Conservation (phyloP, 2,113 vertebrate species). For the Calonectris borealis region DNA sequence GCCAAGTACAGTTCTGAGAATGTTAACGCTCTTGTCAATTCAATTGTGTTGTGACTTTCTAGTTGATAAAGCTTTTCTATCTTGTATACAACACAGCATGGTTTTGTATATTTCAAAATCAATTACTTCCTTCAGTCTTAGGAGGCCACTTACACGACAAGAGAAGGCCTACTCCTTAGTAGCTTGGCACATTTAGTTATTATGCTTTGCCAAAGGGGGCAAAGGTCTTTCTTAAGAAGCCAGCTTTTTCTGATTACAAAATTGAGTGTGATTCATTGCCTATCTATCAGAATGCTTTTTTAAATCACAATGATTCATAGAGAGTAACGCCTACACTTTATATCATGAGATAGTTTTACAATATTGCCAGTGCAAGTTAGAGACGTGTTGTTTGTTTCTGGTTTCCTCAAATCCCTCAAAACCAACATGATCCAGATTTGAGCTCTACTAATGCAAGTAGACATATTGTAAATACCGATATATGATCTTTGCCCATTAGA, state of each 20-base stretch:
- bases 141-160: slow-evolving; percentile 48
- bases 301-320: slow-evolving; percentile 58
- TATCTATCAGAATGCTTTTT: slow-evolving; percentile 56
- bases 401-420: not conserved
- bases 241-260: slow-evolving; percentile 79
- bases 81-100: not conserved
- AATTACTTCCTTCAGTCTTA: slow-evolving; percentile 41
- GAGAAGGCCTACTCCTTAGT: slow-evolving; percentile 48
- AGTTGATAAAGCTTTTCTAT: slow-evolving; percentile 12
- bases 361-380: not conserved
- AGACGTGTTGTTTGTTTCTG: not conserved
- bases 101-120: slow-evolving; percentile 17
- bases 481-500: not conserved
- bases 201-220: slow-evolving; percentile 75
- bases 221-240: slow-evolving; percentile 74
- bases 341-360: slow-evolving; percentile 15
- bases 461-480: not conserved
- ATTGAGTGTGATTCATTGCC: slow-evolving; percentile 68
- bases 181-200: slow-evolving; percentile 31
- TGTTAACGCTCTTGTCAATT: not conserved
- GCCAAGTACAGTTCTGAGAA: not conserved
- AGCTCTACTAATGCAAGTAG: not conserved
- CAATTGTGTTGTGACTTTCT: not conserved
- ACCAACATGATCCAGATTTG: not conserved
- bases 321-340: slow-evolving; percentile 44